Conservation (phyloP, 1,140 invertebrate species). For the Neodiprion lecontei region DNA sequence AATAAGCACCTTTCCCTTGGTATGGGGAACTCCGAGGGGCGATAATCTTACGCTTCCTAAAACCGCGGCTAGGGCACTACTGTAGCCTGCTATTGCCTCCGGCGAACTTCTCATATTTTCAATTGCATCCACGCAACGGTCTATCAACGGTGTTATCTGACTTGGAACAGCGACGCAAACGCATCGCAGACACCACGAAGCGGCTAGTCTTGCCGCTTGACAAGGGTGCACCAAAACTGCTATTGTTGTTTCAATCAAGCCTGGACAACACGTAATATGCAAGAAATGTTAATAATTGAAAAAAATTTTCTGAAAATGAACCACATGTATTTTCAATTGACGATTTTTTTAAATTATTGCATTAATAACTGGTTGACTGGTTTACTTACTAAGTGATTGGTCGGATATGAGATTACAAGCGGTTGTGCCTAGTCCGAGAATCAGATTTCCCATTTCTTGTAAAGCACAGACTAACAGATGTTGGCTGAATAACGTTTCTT, state of each 20-base stretch:
- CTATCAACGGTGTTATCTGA: slow-evolving; percentile 91
- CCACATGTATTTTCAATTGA: slow-evolving; percentile 15
- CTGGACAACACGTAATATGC: slow-evolving; percentile 21
- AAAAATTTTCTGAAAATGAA: no score
- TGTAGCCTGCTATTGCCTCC: slow-evolving; percentile 94
- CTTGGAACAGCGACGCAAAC: slow-evolving; percentile 93
- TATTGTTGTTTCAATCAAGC: slow-evolving; percentile 66
- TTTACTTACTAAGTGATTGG: slow-evolving; percentile 77
- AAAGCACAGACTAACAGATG: slow-evolving; percentile 93
- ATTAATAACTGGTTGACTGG: background rate
- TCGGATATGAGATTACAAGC: slow-evolving; percentile 88
- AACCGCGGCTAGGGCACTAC: slow-evolving; percentile 90
- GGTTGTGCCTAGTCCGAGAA: slow-evolving; percentile 89
- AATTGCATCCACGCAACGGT: slow-evolving; percentile 85
- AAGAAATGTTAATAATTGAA: no score
- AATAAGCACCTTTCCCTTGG: slow-evolving; percentile 85
- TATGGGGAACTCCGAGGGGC: slow-evolving; percentile 94
- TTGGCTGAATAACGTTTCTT: slow-evolving; percentile 91
- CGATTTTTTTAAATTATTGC: slow-evolving; percentile 15
- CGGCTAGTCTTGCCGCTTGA: slow-evolving; percentile 87
- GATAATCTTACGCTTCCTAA: slow-evolving; percentile 90
- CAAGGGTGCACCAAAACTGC: slow-evolving; percentile 92
- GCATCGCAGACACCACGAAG: slow-evolving; percentile 93
- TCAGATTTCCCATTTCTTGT: slow-evolving; percentile 87
- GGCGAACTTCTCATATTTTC: slow-evolving; percentile 90